Base-by-base conservation (phyloP, 1,140 invertebrate species). In the Temnothorax longispinosus region DNA sequence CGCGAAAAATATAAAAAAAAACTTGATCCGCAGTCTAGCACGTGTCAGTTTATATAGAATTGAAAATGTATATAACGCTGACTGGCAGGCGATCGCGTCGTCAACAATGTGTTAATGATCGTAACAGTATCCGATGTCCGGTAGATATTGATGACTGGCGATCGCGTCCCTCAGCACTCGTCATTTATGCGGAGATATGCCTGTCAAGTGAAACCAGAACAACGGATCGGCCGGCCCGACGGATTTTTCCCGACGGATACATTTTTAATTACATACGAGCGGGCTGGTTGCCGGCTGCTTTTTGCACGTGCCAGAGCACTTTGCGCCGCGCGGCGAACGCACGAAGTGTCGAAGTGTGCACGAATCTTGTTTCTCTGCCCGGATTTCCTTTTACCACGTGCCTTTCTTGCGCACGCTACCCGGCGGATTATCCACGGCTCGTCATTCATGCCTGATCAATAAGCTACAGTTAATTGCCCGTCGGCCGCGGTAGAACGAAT, bases 391-490 rank as follows among this genome's bases (percentile, higher is more conserved):
- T 60, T 54, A 84, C 32, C 69, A 74, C 47, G 77, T 54, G 77
- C 77, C 54, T 74, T 84, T 84, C 80, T 84, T 84, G 67, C 67
- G 54, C 80, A 60, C 41, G 54, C 69, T 74, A 84, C 18, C 18
- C n/a, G 80, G 27, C 27, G 47, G 80, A 84, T 84, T 84, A 84
- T 75, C 27, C 80, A 84, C 80, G 80, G 69, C 54, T 84, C 80
- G 80, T 84, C 80, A 84, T 84, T 84, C 80, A 74, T 84, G 71
- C 80, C 80, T 74, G 80, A 84, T 84, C 80, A 84, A 84, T 84
- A 84, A 84, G 80, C 80, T 84, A 74, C 54, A 84, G 80, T 60
- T 84, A 84, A 84, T 84, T 74, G 80, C 80, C 47, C 80, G 50
- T 44, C 27, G 27, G 80, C 38, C 27, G 69, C 69, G 54, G 80